Conservation (phyloP, 2,888 invertebrate species). For the Sturmia bella region DNA sequence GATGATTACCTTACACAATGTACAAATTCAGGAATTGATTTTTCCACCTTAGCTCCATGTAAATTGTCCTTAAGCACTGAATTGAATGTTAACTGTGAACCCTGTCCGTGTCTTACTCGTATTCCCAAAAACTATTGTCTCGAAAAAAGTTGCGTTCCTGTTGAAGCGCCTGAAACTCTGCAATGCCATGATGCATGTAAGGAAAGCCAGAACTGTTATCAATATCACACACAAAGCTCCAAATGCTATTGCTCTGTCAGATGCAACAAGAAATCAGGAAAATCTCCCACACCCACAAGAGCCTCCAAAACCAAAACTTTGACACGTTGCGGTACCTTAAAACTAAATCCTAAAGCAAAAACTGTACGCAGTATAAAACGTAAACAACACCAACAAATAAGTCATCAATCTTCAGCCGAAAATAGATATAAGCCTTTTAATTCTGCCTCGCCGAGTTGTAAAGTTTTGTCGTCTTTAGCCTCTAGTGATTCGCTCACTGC, state of each 20-base stretch:
- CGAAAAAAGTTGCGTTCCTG: slow-evolving; percentile 36
- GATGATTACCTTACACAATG: slow-evolving; percentile 51
- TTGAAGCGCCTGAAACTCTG: slow-evolving; percentile 3
- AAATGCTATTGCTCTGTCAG: slow-evolving; percentile 41
- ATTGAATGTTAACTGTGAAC: slow-evolving; percentile 74
- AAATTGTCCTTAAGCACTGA: slow-evolving; percentile 70
- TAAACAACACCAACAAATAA: slow-evolving; percentile 70
- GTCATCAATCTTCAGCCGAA: slow-evolving; percentile 7
- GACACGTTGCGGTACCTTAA: slow-evolving; percentile 73
- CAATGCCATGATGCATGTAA: slow-evolving; percentile 34
- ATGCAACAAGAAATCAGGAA: slow-evolving; percentile 19
- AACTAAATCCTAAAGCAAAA: slow-evolving; percentile 67
- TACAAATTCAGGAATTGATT: slow-evolving; percentile 56
- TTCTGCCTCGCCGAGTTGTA: slow-evolving; percentile 67
- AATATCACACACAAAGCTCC: slow-evolving; percentile 36
- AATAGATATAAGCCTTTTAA: slow-evolving; percentile 48
- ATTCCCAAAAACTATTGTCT: slow-evolving; percentile 55
- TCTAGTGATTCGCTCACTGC: slow-evolving; percentile 59
- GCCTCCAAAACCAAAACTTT: slow-evolving; percentile 56
- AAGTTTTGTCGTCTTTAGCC: slow-evolving; percentile 75
- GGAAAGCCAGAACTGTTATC: slow-evolving; percentile 40
- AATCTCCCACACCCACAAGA: background rate
- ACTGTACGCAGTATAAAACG: slow-evolving; percentile 76
- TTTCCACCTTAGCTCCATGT: slow-evolving; percentile 53
- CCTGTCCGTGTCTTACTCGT: slow-evolving; percentile 77